Evolutionary conservation across 2,888 invertebrate species (phyloP).

Genomic region (Dolichomitus sp.): DNA sequence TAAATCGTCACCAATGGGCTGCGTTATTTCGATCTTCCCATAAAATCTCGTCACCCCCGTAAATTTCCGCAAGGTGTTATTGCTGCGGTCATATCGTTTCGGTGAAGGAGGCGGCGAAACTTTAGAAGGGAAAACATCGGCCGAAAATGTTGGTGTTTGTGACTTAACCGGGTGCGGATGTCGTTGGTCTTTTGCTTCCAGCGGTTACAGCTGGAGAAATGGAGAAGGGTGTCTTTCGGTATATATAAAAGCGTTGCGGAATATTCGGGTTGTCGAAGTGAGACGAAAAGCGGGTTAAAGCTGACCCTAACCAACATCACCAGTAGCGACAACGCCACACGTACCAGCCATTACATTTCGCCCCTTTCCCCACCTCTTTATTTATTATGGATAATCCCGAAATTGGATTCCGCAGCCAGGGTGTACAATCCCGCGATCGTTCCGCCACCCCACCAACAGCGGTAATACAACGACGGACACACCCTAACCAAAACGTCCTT

Average conservation of each 20-base stretch:
- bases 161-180: neutral
- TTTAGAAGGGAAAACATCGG: neutral
- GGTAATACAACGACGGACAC: constrained; percentile 20
- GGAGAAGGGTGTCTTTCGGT: neutral
- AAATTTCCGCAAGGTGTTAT: neutral
- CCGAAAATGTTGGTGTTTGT: neutral
- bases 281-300: constrained; percentile 4
- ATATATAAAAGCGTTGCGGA: constrained; percentile 14
- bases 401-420: constrained; percentile 72
- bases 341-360: constrained; percentile 66
- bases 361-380: constrained; percentile 66
- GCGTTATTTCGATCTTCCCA: neutral
- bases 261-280: constrained; percentile 49
- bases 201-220: neutral
- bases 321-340: constrained; percentile 35
- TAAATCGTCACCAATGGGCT: neutral
- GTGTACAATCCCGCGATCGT: constrained; percentile 49
- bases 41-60: neutral
- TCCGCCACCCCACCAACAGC: constrained; percentile 34
- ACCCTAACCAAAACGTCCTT: constrained; percentile 40
- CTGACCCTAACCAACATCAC: neutral
- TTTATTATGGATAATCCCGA: constrained; percentile 77
- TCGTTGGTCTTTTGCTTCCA: constrained; percentile 1
- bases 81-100: neutral
- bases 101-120: neutral